Evolutionary conservation across 2,888 invertebrate genomes (phyloP).

Genomic region (Agrotis puta): DNA sequence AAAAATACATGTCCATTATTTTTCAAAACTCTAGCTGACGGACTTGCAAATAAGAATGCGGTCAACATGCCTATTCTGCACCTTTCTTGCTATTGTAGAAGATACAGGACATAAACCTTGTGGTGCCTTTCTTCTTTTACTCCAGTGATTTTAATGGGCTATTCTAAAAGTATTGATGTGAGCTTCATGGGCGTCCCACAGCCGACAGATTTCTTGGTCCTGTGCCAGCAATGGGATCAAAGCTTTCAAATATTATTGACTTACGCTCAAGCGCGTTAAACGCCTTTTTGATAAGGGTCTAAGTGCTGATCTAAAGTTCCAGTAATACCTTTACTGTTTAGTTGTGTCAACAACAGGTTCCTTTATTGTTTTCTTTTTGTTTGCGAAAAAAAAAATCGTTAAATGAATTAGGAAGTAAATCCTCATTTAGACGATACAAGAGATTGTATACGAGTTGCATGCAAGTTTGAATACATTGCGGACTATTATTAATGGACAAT

Average conservation of each 20-base stretch:
- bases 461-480: too few species aligned
- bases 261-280: slow-evolving; percentile 22
- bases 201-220: slow-evolving; percentile 22
- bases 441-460: too few species aligned
- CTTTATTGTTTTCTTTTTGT: background rate
- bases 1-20: too few species aligned
- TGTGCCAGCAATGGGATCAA: slow-evolving; percentile 23
- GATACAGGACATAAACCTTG: slow-evolving; percentile 10
- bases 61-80: too few species aligned
- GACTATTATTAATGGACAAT: too few species aligned
- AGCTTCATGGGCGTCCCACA: slow-evolving; percentile 4
- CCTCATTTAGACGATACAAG: too few species aligned
- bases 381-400: too few species aligned
- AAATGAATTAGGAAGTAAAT: too few species aligned
- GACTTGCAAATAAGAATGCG: too few species aligned
- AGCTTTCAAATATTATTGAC: slow-evolving; percentile 33
- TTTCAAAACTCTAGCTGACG: too few species aligned
- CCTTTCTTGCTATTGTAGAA: slow-evolving; percentile 10
- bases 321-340: slow-evolving; percentile 13
- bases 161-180: slow-evolving; percentile 23
- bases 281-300: slow-evolving; percentile 33
- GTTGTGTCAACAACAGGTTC: slow-evolving; percentile 12
- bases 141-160: slow-evolving; percentile 33
- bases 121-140: slow-evolving; percentile 29
- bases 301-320: slow-evolving; percentile 16